phyloP scores from a whole-genome alignment of 1,140 invertebrate species.

The Hypsibius dujardini region DNA sequence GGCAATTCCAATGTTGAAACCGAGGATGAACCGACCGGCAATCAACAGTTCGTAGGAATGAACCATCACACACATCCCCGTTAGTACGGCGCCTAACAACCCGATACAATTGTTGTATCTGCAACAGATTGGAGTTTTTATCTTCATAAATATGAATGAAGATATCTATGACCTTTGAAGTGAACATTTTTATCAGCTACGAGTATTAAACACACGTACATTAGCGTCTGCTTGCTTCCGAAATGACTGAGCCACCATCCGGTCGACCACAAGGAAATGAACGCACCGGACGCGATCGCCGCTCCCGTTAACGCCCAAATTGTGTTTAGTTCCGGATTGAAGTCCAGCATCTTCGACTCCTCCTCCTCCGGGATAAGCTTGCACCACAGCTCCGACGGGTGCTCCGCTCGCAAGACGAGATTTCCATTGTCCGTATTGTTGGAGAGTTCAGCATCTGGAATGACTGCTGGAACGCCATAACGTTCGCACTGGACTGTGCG shows the following conservation, averaged over 20 bases:
- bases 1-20: slow-evolving; percentile 51
- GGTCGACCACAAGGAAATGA: slow-evolving; percentile 49
- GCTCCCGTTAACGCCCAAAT: slow-evolving; percentile 5
- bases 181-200: too few relatives aligned
- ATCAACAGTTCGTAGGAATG: slow-evolving; percentile 55
- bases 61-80: slow-evolving; percentile 43
- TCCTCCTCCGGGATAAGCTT: not conserved
- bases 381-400: not conserved
- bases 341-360: not conserved
- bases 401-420: not conserved
- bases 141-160: too few relatives aligned
- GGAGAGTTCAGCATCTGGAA: not conserved
- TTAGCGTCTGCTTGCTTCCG: slow-evolving; percentile 43
- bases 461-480: not conserved
- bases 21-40: slow-evolving; percentile 56
- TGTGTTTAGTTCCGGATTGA: not conserved
- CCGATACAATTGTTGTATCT: slow-evolving; percentile 32
- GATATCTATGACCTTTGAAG: too few relatives aligned
- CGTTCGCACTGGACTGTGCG: not conserved
- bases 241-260: slow-evolving; percentile 49
- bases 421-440: not conserved
- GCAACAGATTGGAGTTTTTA: too few relatives aligned
- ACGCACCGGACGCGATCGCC: slow-evolving; percentile 39
- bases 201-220: slow-evolving; percentile 21
- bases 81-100: slow-evolving; percentile 42